A percentile compares a stretch with the other conserved stretches of the same genome.
Conservation (phyloP, 2,888 invertebrate species). For the Nomada ruficornis region DNA sequence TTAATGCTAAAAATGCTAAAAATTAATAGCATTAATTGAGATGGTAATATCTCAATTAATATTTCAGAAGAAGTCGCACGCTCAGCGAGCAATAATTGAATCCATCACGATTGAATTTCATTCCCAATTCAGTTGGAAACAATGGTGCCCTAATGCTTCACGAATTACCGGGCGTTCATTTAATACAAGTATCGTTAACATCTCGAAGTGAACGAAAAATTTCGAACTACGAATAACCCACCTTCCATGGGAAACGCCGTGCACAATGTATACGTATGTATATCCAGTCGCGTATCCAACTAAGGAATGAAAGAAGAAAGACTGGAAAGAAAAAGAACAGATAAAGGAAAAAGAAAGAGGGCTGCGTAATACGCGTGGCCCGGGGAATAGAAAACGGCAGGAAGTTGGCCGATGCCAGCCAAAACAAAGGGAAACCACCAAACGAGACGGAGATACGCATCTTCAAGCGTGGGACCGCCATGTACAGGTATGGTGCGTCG, state of each 20-base stretch:
- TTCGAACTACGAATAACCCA: background rate
- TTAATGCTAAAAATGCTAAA: too few relatives aligned
- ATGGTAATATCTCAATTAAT: too few relatives aligned
- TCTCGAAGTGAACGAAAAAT: background rate
- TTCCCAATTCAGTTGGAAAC: too few relatives aligned
- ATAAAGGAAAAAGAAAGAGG: slow-evolving; percentile 43
- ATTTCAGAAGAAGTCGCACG: too few relatives aligned
- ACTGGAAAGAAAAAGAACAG: slow-evolving; percentile 23
- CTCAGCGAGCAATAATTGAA: too few relatives aligned
- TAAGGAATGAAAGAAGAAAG: background rate
- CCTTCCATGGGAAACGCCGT: background rate
- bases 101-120: too few relatives aligned
- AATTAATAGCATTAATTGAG: too few relatives aligned
- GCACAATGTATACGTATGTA: too few relatives aligned
- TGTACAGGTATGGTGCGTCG: slow-evolving; percentile 55
- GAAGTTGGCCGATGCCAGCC: slow-evolving; percentile 79
- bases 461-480: slow-evolving; percentile 80
- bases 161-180: too few relatives aligned
- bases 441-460: slow-evolving; percentile 81
- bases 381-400: slow-evolving; percentile 81
- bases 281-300: background rate
- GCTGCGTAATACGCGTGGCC: slow-evolving; percentile 58
- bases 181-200: too few relatives aligned
- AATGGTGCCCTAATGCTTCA: too few relatives aligned
- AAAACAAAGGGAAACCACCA: slow-evolving; percentile 82